Conservation (phyloP, 2,797 vertebrate species). For the Epinephelus coioides region DNA sequence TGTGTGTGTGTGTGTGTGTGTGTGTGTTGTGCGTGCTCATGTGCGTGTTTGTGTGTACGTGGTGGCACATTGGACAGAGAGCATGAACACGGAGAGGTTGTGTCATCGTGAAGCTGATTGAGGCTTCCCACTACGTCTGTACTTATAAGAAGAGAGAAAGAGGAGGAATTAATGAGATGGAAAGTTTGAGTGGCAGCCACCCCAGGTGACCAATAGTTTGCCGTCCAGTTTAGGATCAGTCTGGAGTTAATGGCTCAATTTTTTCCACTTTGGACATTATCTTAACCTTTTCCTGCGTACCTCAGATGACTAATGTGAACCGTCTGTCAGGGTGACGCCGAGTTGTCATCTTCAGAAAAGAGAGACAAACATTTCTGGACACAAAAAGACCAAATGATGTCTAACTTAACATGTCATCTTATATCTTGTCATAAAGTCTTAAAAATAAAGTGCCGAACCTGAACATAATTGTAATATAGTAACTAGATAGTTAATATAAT, state of each 20-base stretch:
- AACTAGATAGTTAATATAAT: neutral
- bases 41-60: constrained; percentile 27
- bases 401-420: neutral
- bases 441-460: neutral
- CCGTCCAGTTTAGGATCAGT: constrained; percentile 71
- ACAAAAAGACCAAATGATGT: constrained; percentile 16
- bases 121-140: constrained; percentile 60
- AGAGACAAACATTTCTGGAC: constrained; percentile 49
- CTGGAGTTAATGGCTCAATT: constrained; percentile 72
- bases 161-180: constrained; percentile 56
- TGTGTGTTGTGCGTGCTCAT: constrained; percentile 18
- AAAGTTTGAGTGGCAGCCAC: constrained; percentile 71
- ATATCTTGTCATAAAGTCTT: neutral
- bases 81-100: constrained; percentile 67
- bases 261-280: constrained; percentile 76
- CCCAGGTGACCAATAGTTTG: constrained; percentile 67
- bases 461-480: too few species aligned
- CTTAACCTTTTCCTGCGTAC: constrained; percentile 75
- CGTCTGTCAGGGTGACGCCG: constrained; percentile 57
- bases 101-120: constrained; percentile 77
- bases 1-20: constrained; percentile 18
- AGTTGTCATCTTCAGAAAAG: constrained; percentile 39
- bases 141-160: constrained; percentile 29
- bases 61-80: constrained; percentile 45
- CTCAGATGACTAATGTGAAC: constrained; percentile 68